phyloP scores from a whole-genome alignment of 92 coral and sea anemone genomes.

The Ricordea florida region DNA sequence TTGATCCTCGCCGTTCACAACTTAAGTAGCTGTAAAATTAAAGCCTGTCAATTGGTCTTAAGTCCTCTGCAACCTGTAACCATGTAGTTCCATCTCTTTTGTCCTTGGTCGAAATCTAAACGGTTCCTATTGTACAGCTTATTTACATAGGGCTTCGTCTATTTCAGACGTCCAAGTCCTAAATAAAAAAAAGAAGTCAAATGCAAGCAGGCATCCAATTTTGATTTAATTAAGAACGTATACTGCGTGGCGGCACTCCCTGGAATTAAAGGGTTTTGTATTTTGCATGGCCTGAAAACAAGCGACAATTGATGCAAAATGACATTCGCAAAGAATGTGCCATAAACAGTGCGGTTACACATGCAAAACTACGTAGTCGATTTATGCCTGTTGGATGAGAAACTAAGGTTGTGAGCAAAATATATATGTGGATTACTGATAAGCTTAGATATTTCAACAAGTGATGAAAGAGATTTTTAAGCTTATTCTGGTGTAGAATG shows the following conservation, averaged over 20 bases:
- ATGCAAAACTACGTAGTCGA: neutral
- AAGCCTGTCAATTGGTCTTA: neutral
- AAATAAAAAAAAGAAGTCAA: neutral
- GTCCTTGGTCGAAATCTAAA: slow-evolving; percentile 30
- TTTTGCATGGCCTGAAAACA: neutral
- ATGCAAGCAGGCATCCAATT: neutral
- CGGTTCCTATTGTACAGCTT: slow-evolving; percentile 9
- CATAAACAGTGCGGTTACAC: neutral
- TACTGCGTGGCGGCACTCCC: neutral
- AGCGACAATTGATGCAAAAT: neutral
- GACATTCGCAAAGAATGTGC: neutral
- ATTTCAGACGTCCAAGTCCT: slow-evolving; percentile 29
- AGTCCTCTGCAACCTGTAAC: slow-evolving; percentile 27
- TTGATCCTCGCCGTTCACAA: no score
- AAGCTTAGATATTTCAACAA: neutral
- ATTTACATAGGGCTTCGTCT: slow-evolving; percentile 29
- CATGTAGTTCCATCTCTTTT: slow-evolving; percentile 19
- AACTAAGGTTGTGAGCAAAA: neutral
- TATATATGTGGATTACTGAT: neutral
- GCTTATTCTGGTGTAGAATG: neutral
- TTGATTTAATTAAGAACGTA: neutral
- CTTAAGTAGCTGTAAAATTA: no score
- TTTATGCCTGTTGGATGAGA: neutral
- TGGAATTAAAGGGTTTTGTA: neutral
- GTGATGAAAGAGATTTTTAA: neutral